A percentile compares a stretch with the other conserved stretches of the same genome.
Conservation (phyloP, 2,888 invertebrate species). For the Barypeithes pellucidus region DNA sequence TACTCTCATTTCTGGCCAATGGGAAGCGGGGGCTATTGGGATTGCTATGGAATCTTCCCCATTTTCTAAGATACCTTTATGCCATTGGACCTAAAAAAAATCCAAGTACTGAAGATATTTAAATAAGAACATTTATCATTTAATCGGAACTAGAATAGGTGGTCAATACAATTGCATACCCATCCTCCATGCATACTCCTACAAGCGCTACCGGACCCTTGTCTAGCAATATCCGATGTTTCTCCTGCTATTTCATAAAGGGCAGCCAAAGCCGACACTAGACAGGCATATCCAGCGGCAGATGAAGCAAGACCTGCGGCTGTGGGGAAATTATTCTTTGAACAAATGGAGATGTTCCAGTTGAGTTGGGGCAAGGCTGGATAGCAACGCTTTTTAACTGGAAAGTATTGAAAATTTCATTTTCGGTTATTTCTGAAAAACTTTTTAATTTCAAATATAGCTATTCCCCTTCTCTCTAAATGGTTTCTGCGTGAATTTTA, state of each 20-base stretch:
- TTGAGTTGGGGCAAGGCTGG: conserved; percentile 68
- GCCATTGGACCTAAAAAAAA: conserved; percentile 83
- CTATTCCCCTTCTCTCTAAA: too few relatives aligned
- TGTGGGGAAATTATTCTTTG: conserved; percentile 98
- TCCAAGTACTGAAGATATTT: neutral
- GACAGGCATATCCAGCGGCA: conserved; percentile 97
- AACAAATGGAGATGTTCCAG: conserved; percentile 88
- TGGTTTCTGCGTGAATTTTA: too few relatives aligned
- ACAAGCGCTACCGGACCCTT: conserved; percentile 97
- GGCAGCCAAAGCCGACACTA: conserved; percentile 86
- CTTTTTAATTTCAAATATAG: too few relatives aligned
- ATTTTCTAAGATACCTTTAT: conserved; percentile 75
- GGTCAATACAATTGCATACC: conserved; percentile 60
- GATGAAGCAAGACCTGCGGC: conserved; percentile 98
- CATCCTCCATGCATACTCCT: conserved; percentile 96
- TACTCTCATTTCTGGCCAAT: conserved; percentile 94
- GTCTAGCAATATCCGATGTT: conserved; percentile 84
- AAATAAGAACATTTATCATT: neutral
- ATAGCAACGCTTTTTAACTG: conserved; percentile 72
- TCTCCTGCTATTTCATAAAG: conserved; percentile 84
- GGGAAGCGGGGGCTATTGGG: conserved; percentile 80
- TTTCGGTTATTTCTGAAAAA: too few relatives aligned
- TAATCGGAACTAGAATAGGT: neutral
- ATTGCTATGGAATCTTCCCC: conserved; percentile 86
- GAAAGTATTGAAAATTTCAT: too few relatives aligned